Evolutionary conservation across 2,113 vertebrate genomes (phyloP).

Genomic region (Scopus umbretta): DNA sequence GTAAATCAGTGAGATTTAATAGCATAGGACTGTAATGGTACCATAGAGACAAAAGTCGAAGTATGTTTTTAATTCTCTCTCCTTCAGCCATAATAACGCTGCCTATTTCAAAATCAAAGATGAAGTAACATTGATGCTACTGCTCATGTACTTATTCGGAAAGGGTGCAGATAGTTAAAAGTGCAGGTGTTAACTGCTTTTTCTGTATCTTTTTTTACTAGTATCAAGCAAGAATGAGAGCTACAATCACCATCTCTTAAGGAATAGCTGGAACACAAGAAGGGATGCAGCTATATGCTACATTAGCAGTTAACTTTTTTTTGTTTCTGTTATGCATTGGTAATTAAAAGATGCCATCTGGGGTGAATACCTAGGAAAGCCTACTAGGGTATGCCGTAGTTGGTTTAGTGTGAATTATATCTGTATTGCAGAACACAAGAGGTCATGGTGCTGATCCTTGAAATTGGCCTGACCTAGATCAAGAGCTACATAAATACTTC

Average conservation of each 20-base stretch:
- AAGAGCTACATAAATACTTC: not conserved
- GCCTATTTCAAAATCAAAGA: not conserved
- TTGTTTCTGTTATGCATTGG: not conserved
- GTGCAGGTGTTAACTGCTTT: not conserved
- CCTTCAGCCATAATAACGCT: not conserved
- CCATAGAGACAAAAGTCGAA: not conserved
- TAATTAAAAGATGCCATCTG: not conserved
- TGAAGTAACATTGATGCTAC: not conserved
- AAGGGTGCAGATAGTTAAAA: not conserved
- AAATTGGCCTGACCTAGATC: constrained; percentile 37
- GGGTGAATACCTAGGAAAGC: not conserved
- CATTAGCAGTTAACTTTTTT: not conserved
- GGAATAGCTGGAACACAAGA: not conserved
- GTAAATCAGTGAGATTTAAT: not conserved
- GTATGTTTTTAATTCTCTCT: not conserved
- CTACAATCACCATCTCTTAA: not conserved
- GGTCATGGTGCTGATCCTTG: not conserved
- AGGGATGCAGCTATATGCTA: not conserved
- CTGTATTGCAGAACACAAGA: not conserved
- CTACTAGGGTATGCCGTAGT: not conserved
- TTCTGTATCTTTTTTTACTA: not conserved
- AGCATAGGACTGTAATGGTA: not conserved
- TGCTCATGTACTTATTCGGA: not conserved
- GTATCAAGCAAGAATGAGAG: not conserved
- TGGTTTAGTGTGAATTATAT: not conserved